Evolutionary conservation across 2,797 vertebrate genomes (phyloP), one percentile per base, ranked within the genome.

Genomic region (Spinus pinus): DNA sequence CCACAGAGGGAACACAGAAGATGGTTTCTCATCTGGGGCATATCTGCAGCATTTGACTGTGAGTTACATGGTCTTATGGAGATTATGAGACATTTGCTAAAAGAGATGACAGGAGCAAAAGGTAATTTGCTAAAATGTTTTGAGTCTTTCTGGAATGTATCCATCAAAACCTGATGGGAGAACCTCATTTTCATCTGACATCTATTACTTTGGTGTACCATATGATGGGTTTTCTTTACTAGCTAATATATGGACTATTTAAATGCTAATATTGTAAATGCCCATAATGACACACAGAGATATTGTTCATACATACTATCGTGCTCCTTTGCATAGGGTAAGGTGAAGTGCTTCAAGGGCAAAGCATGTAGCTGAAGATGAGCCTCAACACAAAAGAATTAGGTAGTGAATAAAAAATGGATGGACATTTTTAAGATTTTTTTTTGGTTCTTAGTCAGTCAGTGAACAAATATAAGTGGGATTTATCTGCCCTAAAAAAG

Each of bases 41-140:
- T 93, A 94, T 78, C 87, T 95, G 79, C 57, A 91, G 42, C 75
- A 58, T 88, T 94, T 79, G 57, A 93, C n/a, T 94, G 39, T 49
- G 80, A 93, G 72, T 54, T 93, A 75, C 44, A 83, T 69, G 75
- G 79, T 88, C 39, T 96, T 81, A 95, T 37, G 66, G 75, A 94
- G 77, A 93, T 94, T 65, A 88, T 39, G 28, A 94, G 89, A 72
- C 51, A 91, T 90, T 94, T 90, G 82, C 70, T 94, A 74, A 90
- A 95, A 90, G 44, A 95, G 53, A 86, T 94, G 85, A 90, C 91
- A 95, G 69, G 94, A 96, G 46, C 66, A 96, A 95, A 96, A 96
- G 90, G 94, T 93, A 96, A 95, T 95, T 94, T 95, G 82, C 87
- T 90, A 79, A 94, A 96, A 90, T 94, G 85, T 94, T 96, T 96